Base-by-base conservation (phyloP, 2,888 invertebrate genomes). In the Synergus umbraculus region DNA sequence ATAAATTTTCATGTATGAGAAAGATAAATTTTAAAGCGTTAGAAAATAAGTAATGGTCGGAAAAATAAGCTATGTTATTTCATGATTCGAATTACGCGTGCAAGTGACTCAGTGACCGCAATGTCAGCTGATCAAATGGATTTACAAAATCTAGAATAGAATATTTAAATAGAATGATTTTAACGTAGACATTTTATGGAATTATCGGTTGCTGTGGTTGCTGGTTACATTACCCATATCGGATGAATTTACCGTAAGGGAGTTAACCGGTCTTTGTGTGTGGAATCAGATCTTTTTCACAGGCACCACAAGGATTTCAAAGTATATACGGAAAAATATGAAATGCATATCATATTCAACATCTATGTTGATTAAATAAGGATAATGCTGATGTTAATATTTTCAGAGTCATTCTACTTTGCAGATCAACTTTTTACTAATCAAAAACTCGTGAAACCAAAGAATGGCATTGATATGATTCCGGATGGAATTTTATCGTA, bases 221-320 rank as follows among this genome's bases (percentile, higher is more conserved):
- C 29, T 29, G 29, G 29, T 29, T 29, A 37, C 73, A 73, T 73
- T 73, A 73, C 49, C 49, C 73, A 37, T 73, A 73, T 73, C 73
- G 29, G 73, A 73, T 73, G n/a, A 73, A 49, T 73, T 73, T 49
- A 41, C 73, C 49, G 73, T 54, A 54, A 37, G 73, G 49, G 54
- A 54, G 37, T 54, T 54, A 73, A 73, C 73, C 54, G 73, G 73
- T 73, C 49, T 73, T 73, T 54, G 67, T 46, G 54, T 54, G 73
- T 29, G 29, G 49, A 73, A 73, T 73, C 37, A 73, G 73, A 73
- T 73, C 73, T 73, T 73, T 73, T 73, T 41, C n/a, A 60, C 12
- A 22, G 22, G 54, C 37, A 54, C 73, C 73, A 37, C 54, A 37
- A 73, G 54, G 54, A n/a, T 67, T 67, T 67, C 67, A 22, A 67